Evolutionary conservation across 2,113 vertebrate species (phyloP).

Genomic region (Lonchura striata): DNA sequence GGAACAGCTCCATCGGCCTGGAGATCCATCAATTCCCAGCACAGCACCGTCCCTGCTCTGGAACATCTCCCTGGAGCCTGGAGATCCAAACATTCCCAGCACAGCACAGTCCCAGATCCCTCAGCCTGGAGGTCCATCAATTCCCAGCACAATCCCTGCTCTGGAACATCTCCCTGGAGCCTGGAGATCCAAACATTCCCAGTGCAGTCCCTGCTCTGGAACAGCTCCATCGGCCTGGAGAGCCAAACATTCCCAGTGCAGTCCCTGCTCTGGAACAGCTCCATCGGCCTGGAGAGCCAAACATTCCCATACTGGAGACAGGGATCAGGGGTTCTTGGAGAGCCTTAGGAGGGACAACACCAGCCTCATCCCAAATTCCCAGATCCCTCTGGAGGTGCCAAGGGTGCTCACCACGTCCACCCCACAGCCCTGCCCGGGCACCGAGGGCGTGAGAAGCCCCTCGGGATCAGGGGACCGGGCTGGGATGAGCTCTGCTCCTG

Average conservation of each 20-base stretch:
- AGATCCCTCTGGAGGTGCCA: background rate
- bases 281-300: no score
- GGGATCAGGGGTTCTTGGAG: background rate
- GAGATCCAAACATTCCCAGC: background rate
- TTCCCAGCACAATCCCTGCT: no score
- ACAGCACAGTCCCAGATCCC: no score
- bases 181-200: no score
- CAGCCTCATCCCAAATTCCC: fast-evolving
- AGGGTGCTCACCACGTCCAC: fast-evolving
- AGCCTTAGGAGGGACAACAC: background rate
- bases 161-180: no score
- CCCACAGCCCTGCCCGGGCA: fast-evolving
- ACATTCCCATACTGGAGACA: background rate
- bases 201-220: background rate
- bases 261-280: fast-evolving
- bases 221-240: no score
- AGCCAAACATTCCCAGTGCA: no score
- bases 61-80: background rate
- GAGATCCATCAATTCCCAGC: background rate
- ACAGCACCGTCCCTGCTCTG: fast-evolving
- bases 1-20: background rate
- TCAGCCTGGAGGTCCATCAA: no score
- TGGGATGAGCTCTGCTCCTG: background rate
- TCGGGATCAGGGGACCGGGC: fast-evolving
- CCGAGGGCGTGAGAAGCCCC: fast-evolving